A percentile compares a stretch with the other conserved stretches of the same genome.
These are phyloP conservation scores for Hormaphis cornu DNA, from an alignment of 1,140 invertebrate genomes.

Conservation along the genomic window DNA sequence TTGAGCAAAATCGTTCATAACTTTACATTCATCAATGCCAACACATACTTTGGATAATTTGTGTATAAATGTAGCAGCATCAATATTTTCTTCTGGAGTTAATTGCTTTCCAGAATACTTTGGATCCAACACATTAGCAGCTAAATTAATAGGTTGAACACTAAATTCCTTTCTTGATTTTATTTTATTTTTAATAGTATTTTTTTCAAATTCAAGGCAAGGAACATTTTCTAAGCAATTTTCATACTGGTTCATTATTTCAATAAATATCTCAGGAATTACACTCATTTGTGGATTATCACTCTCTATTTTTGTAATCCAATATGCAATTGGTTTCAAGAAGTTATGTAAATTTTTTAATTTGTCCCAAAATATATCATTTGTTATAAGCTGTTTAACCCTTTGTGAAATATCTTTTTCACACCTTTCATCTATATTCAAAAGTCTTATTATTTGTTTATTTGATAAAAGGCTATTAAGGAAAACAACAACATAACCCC, in stretches of 20 bases:
- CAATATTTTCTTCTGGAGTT: conserved; percentile 1
- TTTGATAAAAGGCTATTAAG: neutral
- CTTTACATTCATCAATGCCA: neutral
- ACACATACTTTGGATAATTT: neutral
- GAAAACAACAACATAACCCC: neutral
- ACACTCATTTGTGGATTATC: neutral
- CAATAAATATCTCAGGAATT: neutral
- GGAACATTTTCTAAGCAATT: conserved; percentile 21
- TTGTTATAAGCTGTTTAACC: neutral
- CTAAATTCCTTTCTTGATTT: neutral
- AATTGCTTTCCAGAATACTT: neutral
- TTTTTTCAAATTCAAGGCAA: neutral
- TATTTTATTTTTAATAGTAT: neutral
- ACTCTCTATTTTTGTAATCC: neutral
- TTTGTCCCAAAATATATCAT: neutral
- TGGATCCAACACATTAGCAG: neutral
- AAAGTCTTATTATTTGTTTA: neutral
- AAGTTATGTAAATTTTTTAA: neutral
- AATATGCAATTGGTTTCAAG: neutral
- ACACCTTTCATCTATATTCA: neutral
- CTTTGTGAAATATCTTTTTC: neutral
- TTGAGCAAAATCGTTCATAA: conserved; percentile 1
- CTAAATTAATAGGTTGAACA: neutral
- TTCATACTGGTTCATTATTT: conserved; percentile 36
- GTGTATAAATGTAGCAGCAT: conserved; percentile 4